Evolutionary conservation across 2,113 vertebrate species (phyloP).

Genomic region (Crypturellus undulatus): DNA sequence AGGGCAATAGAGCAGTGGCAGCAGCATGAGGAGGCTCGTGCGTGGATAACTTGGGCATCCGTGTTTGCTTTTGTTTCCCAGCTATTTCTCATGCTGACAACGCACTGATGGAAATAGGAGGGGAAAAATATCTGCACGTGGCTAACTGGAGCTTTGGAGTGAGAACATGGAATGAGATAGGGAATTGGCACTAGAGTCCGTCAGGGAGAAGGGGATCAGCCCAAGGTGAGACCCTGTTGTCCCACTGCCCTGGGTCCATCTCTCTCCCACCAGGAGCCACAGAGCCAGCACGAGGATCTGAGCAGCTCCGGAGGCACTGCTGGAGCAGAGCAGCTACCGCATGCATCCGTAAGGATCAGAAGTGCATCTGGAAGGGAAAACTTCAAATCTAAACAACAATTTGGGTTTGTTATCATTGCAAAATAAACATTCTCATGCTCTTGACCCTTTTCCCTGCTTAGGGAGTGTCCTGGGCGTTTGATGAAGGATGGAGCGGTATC

Average conservation of each 20-base stretch:
- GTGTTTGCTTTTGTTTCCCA: accelerated
- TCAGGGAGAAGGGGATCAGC: background rate
- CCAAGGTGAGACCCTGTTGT: background rate
- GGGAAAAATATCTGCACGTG: background rate
- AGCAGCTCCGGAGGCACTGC: background rate
- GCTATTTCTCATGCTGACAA: accelerated
- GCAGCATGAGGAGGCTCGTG: background rate
- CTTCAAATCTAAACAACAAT: background rate
- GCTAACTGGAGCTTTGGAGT: background rate
- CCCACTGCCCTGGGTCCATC: background rate
- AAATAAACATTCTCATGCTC: conserved; percentile 8
- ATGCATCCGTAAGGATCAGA: background rate
- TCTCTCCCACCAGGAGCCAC: background rate
- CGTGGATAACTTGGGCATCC: accelerated
- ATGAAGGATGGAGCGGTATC: background rate
- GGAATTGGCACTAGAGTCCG: background rate
- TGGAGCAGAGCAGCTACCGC: background rate
- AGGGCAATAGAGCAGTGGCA: background rate
- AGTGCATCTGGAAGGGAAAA: background rate
- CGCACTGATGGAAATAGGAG: background rate
- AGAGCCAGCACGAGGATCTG: background rate
- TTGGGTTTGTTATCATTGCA: background rate
- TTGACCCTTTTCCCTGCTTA: background rate
- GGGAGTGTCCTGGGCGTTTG: background rate
- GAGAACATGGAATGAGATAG: background rate